These are phyloP conservation scores for Drosophila tripunctata DNA, from an alignment of 2,888 invertebrate genomes.

Conservation along the genomic window DNA sequence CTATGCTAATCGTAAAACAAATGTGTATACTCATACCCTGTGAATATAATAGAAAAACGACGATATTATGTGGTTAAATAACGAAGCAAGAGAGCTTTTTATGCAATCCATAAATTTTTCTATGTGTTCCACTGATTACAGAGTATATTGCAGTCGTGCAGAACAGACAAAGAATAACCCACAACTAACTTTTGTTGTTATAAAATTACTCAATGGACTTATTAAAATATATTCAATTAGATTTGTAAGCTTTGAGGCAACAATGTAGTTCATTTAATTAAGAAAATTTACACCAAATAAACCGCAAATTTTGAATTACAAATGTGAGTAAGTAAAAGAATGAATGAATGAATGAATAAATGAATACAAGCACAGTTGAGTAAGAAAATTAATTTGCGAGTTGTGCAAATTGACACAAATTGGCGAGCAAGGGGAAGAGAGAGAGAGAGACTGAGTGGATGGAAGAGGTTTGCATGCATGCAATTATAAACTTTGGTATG, in stretches of 20 bases:
- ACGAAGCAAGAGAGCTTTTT: too few species aligned
- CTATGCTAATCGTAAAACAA: not conserved
- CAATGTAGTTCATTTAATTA: conserved; percentile 19
- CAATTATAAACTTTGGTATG: conserved; percentile 10
- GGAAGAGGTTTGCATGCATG: not conserved
- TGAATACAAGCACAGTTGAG: not conserved
- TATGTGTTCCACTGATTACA: too few species aligned
- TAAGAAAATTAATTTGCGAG: conserved; percentile 5
- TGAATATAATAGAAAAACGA: too few species aligned
- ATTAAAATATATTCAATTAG: too few species aligned
- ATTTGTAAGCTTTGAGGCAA: too few species aligned
- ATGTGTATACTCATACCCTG: not conserved
- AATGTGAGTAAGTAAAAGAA: not conserved
- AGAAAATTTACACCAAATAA: not conserved
- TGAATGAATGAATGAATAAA: not conserved
- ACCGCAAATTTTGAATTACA: not conserved
- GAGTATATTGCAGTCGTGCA: not conserved
- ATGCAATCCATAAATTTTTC: too few species aligned
- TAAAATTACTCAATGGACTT: not conserved
- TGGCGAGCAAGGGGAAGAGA: too few species aligned
- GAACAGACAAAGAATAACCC: not conserved
- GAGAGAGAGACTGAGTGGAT: too few species aligned
- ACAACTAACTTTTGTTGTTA: not conserved
- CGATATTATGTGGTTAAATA: too few species aligned
- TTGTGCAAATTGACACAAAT: conserved; percentile 4